Evolutionary conservation across 1,140 invertebrate genomes (phyloP).

Genomic region (Drosophila asahinai): DNA sequence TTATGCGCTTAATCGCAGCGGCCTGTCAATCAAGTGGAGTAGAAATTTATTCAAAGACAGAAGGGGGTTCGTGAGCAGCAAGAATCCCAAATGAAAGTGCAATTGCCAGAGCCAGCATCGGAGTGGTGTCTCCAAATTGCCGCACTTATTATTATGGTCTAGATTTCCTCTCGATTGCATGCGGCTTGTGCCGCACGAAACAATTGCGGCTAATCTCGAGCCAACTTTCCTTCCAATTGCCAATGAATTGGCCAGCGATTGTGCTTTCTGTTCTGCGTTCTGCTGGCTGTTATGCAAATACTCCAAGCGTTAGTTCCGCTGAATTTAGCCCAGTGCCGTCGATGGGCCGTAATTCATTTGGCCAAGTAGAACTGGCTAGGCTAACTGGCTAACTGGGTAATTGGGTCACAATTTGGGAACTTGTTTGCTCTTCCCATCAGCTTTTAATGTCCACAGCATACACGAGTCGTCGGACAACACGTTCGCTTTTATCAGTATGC

Average conservation of each 20-base stretch:
- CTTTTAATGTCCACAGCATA: constrained; percentile 38
- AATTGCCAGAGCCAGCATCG: constrained; percentile 11
- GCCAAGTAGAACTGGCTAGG: constrained; percentile 16
- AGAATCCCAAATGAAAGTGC: constrained; percentile 54
- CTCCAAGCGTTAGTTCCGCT: constrained; percentile 4
- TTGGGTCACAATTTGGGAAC: constrained; percentile 82
- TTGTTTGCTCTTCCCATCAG: constrained; percentile 66
- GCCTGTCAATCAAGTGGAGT: constrained; percentile 41
- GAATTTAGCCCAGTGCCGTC: constrained; percentile 10
- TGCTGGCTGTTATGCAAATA: constrained; percentile 53
- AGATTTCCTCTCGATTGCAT: constrained; percentile 50
- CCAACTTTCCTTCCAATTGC: constrained; percentile 76
- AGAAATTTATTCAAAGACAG: constrained; percentile 56
- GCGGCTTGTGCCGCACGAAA: constrained; percentile 29
- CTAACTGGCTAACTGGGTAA: constrained; percentile 67
- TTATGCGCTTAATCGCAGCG: constrained; percentile 47
- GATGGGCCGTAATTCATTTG: constrained; percentile 27
- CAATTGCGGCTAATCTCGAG: constrained; percentile 39
- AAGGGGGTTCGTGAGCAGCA: constrained; percentile 4
- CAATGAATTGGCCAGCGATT: constrained; percentile 62
- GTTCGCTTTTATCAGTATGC: constrained; percentile 72
- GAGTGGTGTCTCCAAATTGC: constrained; percentile 40
- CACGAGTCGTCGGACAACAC: constrained; percentile 40
- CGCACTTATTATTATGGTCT: constrained; percentile 44
- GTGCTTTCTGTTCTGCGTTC: constrained; percentile 40